Evolutionary conservation across 2,888 invertebrate species (phyloP), one percentile per base, ranked within the genome.

Genomic region (Tupiocoris notatus): DNA sequence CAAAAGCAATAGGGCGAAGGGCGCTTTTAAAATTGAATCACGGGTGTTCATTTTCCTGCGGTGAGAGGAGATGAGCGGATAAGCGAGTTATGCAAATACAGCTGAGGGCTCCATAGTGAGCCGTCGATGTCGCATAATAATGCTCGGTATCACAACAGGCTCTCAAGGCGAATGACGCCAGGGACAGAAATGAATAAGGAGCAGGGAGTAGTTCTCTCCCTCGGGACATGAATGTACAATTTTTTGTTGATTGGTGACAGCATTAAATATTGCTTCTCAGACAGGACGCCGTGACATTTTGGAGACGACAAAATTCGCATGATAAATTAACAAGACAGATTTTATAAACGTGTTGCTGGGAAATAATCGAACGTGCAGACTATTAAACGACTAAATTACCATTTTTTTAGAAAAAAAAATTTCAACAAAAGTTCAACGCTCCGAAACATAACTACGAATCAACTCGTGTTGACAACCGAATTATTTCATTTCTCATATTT

Each of bases 11-110:
- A 18, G 66, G 66, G 54, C 24, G 57, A 17, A 16, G 22, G 22
- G 56, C 56, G 61, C 61, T 54, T 12, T 22, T 71, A 61, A 61
- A 71, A 71, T 71, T 71, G 71, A 71, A 71, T 71, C 71, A 17
- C 62, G 25, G 62, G 39, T 25, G 24, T 71, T 71, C 71, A 71
- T 71, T 71, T 71, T 59, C 59, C 61, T 61, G 20, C 24, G 57
- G 68, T 22, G 21, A 22, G 58, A 39, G 68, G 56, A 61, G 71
- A 71, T 24, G 39, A 56, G 59, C 71, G 71, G 71, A 71, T 71
- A 71, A 71, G 71, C 18, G 71, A 71, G 71, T 71, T 71, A 71
- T 71, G 71, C 71, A 71, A 71, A 71, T 71, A 58, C 16, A 17
- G 12, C 23, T 39, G 22, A 59, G 61, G 59, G 68, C 54, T 66